Base-by-base conservation (phyloP, 2,113 vertebrate species). In the Hiodon tergisus region DNA sequence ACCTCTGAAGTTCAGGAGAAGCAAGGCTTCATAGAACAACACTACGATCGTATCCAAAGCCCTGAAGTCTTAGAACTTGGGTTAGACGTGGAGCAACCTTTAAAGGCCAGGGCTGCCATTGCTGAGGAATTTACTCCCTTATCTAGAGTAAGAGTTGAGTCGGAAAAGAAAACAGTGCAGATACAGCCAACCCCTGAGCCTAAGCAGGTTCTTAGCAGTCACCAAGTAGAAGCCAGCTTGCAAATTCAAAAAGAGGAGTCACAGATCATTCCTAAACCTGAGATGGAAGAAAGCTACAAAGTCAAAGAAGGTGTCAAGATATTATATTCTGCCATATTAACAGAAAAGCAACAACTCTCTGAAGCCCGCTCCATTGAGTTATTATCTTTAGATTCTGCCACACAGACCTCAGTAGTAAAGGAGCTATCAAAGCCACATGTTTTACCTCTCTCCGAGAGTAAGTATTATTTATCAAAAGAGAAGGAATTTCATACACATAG, bases 251-350 rank as follows among this genome's bases (percentile, higher is more conserved):
- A 89, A 72, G 92, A 93, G 77, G 80, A 85, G 67, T 88, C 86
- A 53, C 78, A 87, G 3, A 72, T 86, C 8, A 83, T 90, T 59
- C 80, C 84, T 9, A 78, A 67, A 72, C 76, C 85, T 47, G 80
- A 85, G n/a, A 55, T 81, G 5, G 88, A 93, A 79, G 89, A 78
- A 31, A 79, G 89, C 65, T 89, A 89, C 75, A 81, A 84, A 67
- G 86, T 89, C 2, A 91, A 88, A 60, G 92, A 94, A 74, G 91
- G 89, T 3, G 79, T 88, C 57, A 88, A 89, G 77, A 90, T 90
- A 74, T 81, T 93, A 58, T 91, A 91, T 58, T 87, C 90, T 0
- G 87, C 88, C 47, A 81, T 91, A 68, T 89, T 86, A 59, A 70
- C 82, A 13, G 91, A 91, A 61, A 87, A 88, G 17, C 83, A 55